Base-by-base conservation (phyloP, 1,140 invertebrate species). In the Cryptotermes secundus region DNA sequence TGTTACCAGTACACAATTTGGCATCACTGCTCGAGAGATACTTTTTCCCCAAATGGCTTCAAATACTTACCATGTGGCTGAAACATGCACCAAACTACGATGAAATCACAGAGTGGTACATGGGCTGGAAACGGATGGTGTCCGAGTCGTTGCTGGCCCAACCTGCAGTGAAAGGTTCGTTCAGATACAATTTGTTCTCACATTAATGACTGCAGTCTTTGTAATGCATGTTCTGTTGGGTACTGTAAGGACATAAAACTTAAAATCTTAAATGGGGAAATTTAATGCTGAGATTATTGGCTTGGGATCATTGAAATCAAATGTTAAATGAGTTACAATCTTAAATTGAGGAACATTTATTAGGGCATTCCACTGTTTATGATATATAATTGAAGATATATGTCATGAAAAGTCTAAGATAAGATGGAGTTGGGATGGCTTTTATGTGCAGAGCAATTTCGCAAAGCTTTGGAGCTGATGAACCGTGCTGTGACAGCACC, bases 391-490 rank as follows among this genome's bases (percentile, higher is more conserved):
- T 49, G 14, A 49, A 49, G 22, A 19, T 49, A 38, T 19, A 49
- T 49, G 14, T 19, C 3, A 49, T 49, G 45, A 3, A 49, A 49
- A 49, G n/a, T n/a, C 12, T 38, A 38, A 49, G 45, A 1, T 19
- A 49, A 49, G 45, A 49, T 19, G 16, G 38, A 49, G 45, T 49
- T 22, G 45, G 0, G 45, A 49, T 3, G 16, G 45, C 45, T 72
- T 72, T 7, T 72, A 14, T 72, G 26, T 72, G 7, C n/a, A 94
- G 94, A 96, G 85, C 93, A 96, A 86, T 95, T 99, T 86, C 94
- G 95, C 35, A 95, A 97, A 88, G 97, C 97, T 0, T 89, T 99
- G 42, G 96, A 98, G 86, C 95, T 98, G 91, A 97, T 99, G 96
- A 97, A 97, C 88, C 92, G 96, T 84, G 94, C 96, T 49, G 93